These are phyloP conservation scores for Miltochrista miniata DNA, from an alignment of 2,888 invertebrate genomes.

Conservation along the genomic window DNA sequence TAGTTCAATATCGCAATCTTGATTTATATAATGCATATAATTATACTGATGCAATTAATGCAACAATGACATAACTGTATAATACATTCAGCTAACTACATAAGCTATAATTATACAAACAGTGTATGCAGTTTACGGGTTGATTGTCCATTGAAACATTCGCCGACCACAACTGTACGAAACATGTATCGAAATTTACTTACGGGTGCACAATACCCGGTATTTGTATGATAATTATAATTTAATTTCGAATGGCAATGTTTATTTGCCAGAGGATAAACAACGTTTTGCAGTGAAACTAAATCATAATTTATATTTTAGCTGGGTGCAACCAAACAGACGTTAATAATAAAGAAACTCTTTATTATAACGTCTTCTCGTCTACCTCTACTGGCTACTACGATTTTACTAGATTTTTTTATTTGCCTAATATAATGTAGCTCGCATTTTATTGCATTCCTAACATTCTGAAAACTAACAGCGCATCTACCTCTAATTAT, in stretches of 20 bases:
- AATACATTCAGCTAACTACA: not conserved
- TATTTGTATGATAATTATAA: constrained; percentile 12
- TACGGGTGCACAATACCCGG: constrained; percentile 21
- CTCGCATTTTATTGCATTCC: too few relatives aligned
- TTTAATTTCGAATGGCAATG: constrained; percentile 2
- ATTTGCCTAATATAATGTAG: too few relatives aligned
- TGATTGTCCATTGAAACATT: constrained; percentile 30
- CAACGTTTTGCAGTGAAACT: constrained; percentile 2
- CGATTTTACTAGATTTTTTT: too few relatives aligned
- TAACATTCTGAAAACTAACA: too few relatives aligned
- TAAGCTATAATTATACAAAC: not conserved
- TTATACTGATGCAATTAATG: not conserved
- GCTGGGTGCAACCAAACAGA: too few relatives aligned
- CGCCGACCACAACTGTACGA: constrained; percentile 24
- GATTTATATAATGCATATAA: not conserved
- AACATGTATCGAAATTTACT: constrained; percentile 14
- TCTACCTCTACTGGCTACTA: too few relatives aligned
- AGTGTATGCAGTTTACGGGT: constrained; percentile 20
- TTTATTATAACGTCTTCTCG: too few relatives aligned
- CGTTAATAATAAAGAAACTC: too few relatives aligned
- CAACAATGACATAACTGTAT: not conserved
- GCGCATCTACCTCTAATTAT: too few relatives aligned
- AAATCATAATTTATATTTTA: not conserved
- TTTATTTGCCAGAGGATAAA: constrained; percentile 1
- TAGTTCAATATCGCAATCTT: too few relatives aligned